Evolutionary conservation across 2,113 vertebrate species (phyloP), one percentile per base, ranked within the genome.

Genomic region (Crotalus helleri): DNA sequence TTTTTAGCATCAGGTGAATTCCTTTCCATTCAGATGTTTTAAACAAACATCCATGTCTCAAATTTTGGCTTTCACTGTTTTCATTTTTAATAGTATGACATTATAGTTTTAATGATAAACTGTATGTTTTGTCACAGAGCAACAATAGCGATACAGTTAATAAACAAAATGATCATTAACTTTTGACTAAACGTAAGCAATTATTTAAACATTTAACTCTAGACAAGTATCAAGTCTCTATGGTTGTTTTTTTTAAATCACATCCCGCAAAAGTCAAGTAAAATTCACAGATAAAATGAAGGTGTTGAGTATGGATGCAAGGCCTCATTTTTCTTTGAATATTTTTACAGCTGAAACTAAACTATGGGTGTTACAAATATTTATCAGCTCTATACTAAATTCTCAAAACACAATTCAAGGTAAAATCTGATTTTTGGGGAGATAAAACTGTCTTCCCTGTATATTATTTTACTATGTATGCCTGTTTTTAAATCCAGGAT

Each of bases 251-350:
- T 57, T 88, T 1, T 26, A 59, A 95, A 94, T 94, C 94, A 96
- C 95, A 94, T 97, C 95, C 95, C 95, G 89, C 93, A 92, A 95
- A 95, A 96, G 93, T 95, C 91, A 94, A 94, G 95, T 94, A 89
- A 90, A 95, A 96, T 96, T 96, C 94, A 95, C 95, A 96, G 96
- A 96, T 96, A 96, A 96, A 96, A 88, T 90, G 0, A 96, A 95
- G 95, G 97, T 92, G 94, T 88, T 95, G 85, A 88, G 93, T 96
- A 96, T 92, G 90, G 94, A 89, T 97, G 96, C 95, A 96, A 96
- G 94, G 94, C 95, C 94, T 95, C 95, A 89, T 95, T 96, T 74
- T 54, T 93, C 96, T 97, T 97, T 97, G 95, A 97, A 95, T 94
- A 95, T 95, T 97, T 96, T 96, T 93, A 95, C 94, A 95, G 93